A percentile compares a stretch with the other conserved stretches of the same genome.
These are phyloP conservation scores for Neria commutata DNA, from an alignment of 2,888 invertebrate genomes.

Conservation along the genomic window DNA sequence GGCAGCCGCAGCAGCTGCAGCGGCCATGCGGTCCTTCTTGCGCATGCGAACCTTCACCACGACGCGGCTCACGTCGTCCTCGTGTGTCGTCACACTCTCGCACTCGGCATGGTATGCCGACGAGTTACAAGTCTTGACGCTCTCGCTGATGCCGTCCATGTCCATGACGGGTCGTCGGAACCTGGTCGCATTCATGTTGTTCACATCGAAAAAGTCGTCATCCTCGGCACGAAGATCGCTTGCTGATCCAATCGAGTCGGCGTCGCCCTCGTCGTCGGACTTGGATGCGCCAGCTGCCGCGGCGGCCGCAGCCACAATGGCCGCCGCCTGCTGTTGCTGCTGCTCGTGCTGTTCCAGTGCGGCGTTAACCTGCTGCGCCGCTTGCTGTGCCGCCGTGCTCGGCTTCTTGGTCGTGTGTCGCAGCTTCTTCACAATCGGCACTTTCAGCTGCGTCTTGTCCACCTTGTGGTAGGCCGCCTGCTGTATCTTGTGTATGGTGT, in stretches of 20 bases:
- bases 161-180: conserved; percentile 56
- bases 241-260: conserved; percentile 75
- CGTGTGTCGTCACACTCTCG: conserved; percentile 71
- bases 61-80: conserved; percentile 66
- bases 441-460: conserved; percentile 60
- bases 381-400: conserved; percentile 54
- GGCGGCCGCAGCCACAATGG: conserved; percentile 35
- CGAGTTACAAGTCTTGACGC: conserved; percentile 71
- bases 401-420: conserved; percentile 61
- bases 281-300: conserved; percentile 32
- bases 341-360: conserved; percentile 36
- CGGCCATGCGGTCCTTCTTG: conserved; percentile 58
- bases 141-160: conserved; percentile 68
- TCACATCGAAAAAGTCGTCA: conserved; percentile 63
- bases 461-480: conserved; percentile 65
- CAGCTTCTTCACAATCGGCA: conserved; percentile 63
- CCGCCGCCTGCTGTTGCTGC: conserved; percentile 40
- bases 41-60: conserved; percentile 64
- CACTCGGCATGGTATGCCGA: conserved; percentile 76
- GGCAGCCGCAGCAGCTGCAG: conserved; percentile 32
- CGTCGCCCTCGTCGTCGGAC: conserved; percentile 64
- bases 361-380: conserved; percentile 46
- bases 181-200: conserved; percentile 52
- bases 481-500: conserved; percentile 64
- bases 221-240: conserved; percentile 70